Evolutionary conservation across 2,113 vertebrate species (phyloP), one percentile per base, ranked within the genome.

Genomic region (Boleophthalmus pectinirostris): DNA sequence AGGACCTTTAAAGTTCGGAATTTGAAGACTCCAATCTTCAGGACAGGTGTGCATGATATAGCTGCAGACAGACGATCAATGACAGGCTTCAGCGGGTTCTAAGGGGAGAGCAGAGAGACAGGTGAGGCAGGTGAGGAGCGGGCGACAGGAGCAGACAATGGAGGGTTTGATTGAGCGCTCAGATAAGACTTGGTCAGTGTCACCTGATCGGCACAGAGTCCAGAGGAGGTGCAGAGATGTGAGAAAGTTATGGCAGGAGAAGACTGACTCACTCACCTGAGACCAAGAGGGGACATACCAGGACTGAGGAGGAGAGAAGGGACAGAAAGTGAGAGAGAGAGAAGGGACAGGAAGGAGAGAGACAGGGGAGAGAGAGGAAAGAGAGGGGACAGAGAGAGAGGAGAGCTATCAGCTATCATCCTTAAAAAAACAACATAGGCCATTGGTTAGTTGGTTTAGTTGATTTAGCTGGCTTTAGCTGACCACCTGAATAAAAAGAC

Each of bases 231-330:
- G 23, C 21, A 13, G 56, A 57, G 71, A 74, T 68, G 78, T 53
- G 87, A 88, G 89, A 81, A 86, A 88, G 71, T 33, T 61, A 64
- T 65, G 71, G 75, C 29, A 25, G 63, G 12, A 21, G 47, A 66
- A 72, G 82, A 81, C 35, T 13, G 73, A 77, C 69, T 87, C 61
- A 43, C 77, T 88, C 78, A 86, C 82, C 82, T 90, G 90, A 89
- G 82, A 89, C 84, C 80, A 29, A 29, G 67, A 74, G 87, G 63
- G 79, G 33, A 64, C 78, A 88, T 82, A 88, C 82, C 83, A 72
- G 77, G 77, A 64, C 65, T 38, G 43, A 81, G 84, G 38, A 43
- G 38, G 38, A 43, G 38, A 43, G 38, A 10, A 8, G 10, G 38
- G 9, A 10, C 8, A 43, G 38, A 43, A 10, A 6, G 86, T 88